Base-by-base conservation (phyloP, 2,113 vertebrate species). In the Oncorhynchus clarkii region DNA sequence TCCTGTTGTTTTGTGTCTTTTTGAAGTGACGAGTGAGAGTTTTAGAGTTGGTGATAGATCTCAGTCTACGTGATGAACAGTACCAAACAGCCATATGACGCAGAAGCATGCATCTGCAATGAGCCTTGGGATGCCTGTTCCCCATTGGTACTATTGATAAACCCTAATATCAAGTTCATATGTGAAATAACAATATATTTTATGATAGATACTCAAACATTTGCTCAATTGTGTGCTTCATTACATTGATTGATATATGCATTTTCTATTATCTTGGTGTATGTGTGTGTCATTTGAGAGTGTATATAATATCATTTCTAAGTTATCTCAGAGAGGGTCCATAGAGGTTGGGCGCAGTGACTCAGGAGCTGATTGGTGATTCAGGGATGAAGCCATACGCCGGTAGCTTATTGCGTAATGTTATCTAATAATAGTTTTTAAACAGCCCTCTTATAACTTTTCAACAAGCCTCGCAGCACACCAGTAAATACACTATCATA, bases 351-450 rank as follows among this genome's bases (percentile, higher is more conserved):
- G 76, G 82, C 86, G 81, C 74, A 73, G 80, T 85, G 86, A 83
- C 84, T 84, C 80, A 80, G 75, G 60, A 54, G 29, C n/a, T 39
- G 31, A 24, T 34, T 54, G 67, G 72, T 67, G 66, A 78, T 65
- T 89, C 88, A 89, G 89, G 82, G 91, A 77, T 27, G 62, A 87
- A 80, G 78, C 87, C 39, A 87, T 77, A 82, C 82, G 39, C 39
- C 75, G 87, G 84, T 65, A 75, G 77, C 78, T 83, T 90, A 82
- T 93, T 93, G 90, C 87, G 82, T 82, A 93, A 92, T 87, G 29
- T 75, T 72, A 85, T 90, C 90, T 90, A 88, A 87, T 93, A 92
- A 93, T 91, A 81, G 84, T 83, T 92, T 93, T 91, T 91, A 92
- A 84, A 92, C 88, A 84, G 89, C 75, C 81, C 80, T 85, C 78